phyloP scores from a whole-genome alignment of 2,113 vertebrate species.

The Vanacampus margaritifer region DNA sequence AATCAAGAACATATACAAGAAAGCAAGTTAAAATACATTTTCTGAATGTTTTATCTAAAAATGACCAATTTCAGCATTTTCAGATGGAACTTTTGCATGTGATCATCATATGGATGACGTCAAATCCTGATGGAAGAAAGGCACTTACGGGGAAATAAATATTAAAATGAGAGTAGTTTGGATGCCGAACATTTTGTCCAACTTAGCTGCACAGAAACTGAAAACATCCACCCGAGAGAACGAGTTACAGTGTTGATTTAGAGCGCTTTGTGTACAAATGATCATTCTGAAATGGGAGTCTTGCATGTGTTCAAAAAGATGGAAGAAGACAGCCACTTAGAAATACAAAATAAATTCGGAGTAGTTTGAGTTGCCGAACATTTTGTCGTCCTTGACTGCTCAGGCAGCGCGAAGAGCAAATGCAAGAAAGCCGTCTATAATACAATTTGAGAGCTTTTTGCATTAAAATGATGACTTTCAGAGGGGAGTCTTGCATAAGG shows the following conservation, averaged over 20 bases:
- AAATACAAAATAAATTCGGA: slow-evolving; percentile 6
- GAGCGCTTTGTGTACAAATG: too few species aligned
- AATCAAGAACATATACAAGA: neutral
- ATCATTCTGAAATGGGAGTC: neutral
- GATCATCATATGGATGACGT: too few species aligned
- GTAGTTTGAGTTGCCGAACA: slow-evolving; percentile 39
- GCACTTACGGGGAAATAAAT: too few species aligned
- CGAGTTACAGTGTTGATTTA: too few species aligned
- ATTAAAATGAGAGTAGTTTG: too few species aligned
- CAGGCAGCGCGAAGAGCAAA: neutral
- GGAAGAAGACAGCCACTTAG: neutral
- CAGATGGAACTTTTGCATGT: too few species aligned
- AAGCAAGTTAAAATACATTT: neutral
- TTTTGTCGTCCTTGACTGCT: slow-evolving; percentile 7
- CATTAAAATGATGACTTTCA: slow-evolving; percentile 12
- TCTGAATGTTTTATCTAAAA: neutral
- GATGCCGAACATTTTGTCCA: too few species aligned
- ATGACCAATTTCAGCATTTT: too few species aligned
- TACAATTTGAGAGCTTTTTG: neutral
- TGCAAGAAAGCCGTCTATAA: neutral
- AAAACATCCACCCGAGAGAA: too few species aligned
- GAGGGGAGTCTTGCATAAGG: neutral
- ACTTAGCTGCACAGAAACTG: too few species aligned
- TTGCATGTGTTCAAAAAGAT: neutral
- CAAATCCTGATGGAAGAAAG: too few species aligned